Evolutionary conservation across 2,113 vertebrate species (phyloP), one percentile per base, ranked within the genome.

Genomic region (Malurus melanocephalus): DNA sequence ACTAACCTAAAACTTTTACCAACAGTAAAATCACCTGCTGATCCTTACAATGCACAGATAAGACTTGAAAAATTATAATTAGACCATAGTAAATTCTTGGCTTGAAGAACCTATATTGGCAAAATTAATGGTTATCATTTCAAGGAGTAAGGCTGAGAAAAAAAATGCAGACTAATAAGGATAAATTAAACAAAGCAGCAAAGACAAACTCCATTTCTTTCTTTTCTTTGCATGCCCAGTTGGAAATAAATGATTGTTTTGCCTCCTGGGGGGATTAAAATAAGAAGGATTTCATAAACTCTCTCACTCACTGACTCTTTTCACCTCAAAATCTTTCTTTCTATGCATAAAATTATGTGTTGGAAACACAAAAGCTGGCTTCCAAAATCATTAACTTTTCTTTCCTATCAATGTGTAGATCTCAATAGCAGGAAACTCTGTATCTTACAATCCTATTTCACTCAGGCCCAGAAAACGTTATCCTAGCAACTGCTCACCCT

Each of bases 231-330:
- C 10, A 0, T 85, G 64, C 90, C 74, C 67, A 79, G 90, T 90
- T 95, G 92, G 94, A 94, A 94, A 95, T 88, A 93, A 94, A 85
- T 90, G 26, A 95, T 72, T 89, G 65, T 80, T 93, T 95, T 89
- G 51, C 83, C 69, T 93, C 78, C 87, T 87, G 85, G 42, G 81
- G 77, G 92, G 59, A 97, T 95, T 94, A 94, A 96, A 96, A 93
- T 93, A 85, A 94, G 71, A 57, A 88, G 83, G 88, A 94, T 93
- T 95, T 89, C 52, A 90, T 89, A 93, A 95, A 93, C 67, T 81
- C 38, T 78, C 35, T 61, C 78, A 56, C 66, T 94, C 66, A 75
- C 68, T 84, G 69, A 82, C 35, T 71, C 56, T 80, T 87, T 93
- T 83, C 72, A 88, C 78, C 57, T 83, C 66, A 89, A 77, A 81